Evolutionary conservation across 2,797 vertebrate species (phyloP), one percentile per base, ranked within the genome.

Genomic region (Oreonectes daqikongensis): DNA sequence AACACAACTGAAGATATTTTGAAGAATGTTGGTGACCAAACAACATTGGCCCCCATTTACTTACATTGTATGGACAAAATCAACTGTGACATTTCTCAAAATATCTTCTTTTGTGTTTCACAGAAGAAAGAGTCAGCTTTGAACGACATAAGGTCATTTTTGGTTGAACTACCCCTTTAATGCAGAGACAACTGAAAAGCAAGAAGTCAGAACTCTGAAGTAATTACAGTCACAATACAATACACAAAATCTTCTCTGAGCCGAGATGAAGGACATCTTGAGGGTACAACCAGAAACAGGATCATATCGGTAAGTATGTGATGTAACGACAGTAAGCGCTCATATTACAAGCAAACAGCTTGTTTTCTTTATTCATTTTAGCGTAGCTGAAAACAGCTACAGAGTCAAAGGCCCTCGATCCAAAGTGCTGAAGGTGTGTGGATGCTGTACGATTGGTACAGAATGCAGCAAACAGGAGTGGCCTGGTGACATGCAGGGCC

Each of bases 401-500:
- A 50, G 18, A 50, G 64, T 38, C 81, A 75, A 71, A 38, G 28
- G 7, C 61, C 59, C 88, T 84, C 86, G 87, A 88, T 89, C 85
- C 17, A 88, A 87, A 88, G 79, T 77, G 24, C 69, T 85, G 81
- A 85, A 89, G 82, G 86, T 87, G 88, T 85, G 84, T 61, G 57
- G 72, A 55, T 26, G 61, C 35, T 20, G 78, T 48, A 76, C 63
- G 50, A 48, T 6, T 38, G n/a, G 79, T 42, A 22, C 66, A 69
- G 73, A 65, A 70, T 79, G 83, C 87, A 87, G 87, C 84, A 81
- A 78, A 84, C 79, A 74, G 84, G 84, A 86, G 81, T 86, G 77
- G 86, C 80, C 88, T 89, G 88, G 90, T 84, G 89, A 91, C 85
- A 59, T 85, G 82, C 85, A 79, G 85, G 88, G 84, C 88, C 86